These are phyloP conservation scores for Tetheella fluctuosa DNA, from an alignment of 2,888 invertebrate genomes.

Conservation along the genomic window DNA sequence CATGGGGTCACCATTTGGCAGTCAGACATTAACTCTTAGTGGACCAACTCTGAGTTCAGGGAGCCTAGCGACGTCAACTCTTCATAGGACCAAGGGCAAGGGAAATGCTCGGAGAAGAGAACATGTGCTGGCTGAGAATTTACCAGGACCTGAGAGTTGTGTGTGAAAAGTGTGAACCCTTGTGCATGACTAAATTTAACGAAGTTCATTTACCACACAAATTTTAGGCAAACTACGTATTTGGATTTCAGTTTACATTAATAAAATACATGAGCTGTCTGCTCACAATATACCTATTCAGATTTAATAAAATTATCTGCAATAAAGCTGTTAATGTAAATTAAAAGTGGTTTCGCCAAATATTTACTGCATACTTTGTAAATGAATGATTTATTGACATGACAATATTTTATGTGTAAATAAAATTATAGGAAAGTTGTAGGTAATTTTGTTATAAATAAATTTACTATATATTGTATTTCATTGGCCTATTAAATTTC, in stretches of 20 bases:
- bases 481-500: neutral
- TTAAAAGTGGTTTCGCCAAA: constrained; percentile 35
- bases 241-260: neutral
- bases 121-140: constrained; percentile 92
- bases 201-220: neutral
- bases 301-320: neutral
- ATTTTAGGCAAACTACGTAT: neutral
- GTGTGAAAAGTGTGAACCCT: constrained; percentile 78
- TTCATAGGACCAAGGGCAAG: constrained; percentile 82
- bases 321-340: neutral
- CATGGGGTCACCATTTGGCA: constrained; percentile 70
- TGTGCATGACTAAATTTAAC: constrained; percentile 22
- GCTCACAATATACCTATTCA: neutral
- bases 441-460: neutral
- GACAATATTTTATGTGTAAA: constrained; percentile 34
- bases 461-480: neutral
- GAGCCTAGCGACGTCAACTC: constrained; percentile 73
- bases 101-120: constrained; percentile 85
- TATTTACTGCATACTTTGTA: constrained; percentile 13
- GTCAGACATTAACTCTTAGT: constrained; percentile 67
- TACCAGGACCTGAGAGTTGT: constrained; percentile 95
- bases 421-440: neutral
- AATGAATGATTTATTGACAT: constrained; percentile 26
- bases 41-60: constrained; percentile 77
- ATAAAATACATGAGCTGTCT: neutral